A percentile compares a stretch with the other conserved stretches of the same genome.
phyloP scores from a whole-genome alignment of 2,113 vertebrate genomes.

The Accipiter cooperii region DNA sequence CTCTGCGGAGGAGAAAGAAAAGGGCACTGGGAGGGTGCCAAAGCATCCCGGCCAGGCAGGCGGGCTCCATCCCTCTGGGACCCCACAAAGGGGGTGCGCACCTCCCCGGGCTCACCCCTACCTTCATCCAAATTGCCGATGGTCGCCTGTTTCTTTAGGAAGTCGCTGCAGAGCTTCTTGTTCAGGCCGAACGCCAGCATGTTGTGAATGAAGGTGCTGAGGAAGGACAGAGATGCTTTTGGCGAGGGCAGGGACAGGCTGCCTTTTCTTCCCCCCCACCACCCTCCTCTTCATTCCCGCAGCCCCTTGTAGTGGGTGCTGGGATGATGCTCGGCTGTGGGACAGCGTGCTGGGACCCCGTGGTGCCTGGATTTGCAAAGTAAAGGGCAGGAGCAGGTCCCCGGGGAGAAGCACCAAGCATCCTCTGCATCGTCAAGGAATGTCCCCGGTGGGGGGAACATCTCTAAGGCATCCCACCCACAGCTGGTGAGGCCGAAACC shows the following conservation, averaged over 20 bases:
- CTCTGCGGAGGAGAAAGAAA: conserved; percentile 70
- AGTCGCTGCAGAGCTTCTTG: conserved; percentile 92
- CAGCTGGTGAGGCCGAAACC: neutral
- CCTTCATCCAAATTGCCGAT: conserved; percentile 94
- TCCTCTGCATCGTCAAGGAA: no score
- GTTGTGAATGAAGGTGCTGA: conserved; percentile 95
- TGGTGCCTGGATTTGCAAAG: fast-evolving
- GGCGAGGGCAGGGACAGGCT: neutral
- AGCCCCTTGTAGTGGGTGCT: fast-evolving
- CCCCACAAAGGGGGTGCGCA: fast-evolving
- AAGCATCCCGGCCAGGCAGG: fast-evolving
- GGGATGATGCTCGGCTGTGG: neutral
- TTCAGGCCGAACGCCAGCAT: conserved; percentile 94
- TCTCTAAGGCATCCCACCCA: neutral
- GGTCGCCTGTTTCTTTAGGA: conserved; percentile 95
- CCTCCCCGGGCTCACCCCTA: neutral
- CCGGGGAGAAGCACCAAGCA: neutral
- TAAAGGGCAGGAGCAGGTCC: neutral
- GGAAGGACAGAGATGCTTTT: neutral
- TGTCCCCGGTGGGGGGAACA: neutral
- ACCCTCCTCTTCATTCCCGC: neutral
- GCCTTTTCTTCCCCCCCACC: neutral
- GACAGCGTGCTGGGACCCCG: fast-evolving
- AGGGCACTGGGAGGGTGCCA: neutral
- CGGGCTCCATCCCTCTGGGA: neutral